These are phyloP conservation scores for Oxystoma pomonae DNA, from an alignment of 2,888 invertebrate genomes.

Conservation along the genomic window DNA sequence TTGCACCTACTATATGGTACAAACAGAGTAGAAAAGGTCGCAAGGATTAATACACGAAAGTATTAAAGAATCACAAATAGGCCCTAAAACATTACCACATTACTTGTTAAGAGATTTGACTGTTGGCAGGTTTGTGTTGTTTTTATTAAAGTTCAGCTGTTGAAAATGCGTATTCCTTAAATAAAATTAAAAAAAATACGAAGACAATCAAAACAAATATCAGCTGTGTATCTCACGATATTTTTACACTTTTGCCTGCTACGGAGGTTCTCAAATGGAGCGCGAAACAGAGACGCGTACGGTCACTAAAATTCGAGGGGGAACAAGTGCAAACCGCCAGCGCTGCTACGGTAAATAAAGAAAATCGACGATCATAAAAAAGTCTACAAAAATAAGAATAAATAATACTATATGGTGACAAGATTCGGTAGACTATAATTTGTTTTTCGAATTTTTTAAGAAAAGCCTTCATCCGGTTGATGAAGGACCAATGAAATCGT, in stretches of 20 bases:
- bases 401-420: neutral
- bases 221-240: no score
- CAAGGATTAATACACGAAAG: neutral
- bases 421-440: no score
- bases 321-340: no score
- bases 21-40: neutral
- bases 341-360: neutral
- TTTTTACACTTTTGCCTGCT: no score
- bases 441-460: neutral
- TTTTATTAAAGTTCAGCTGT: neutral
- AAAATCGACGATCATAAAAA: neutral
- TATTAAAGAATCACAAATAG: neutral
- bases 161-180: neutral
- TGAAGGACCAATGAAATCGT: neutral
- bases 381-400: neutral
- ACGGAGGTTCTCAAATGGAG: no score
- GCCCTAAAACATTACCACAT: neutral
- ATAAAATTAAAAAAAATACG: neutral
- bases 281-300: no score
- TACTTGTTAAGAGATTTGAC: neutral
- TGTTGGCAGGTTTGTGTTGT: neutral
- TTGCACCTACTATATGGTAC: no score
- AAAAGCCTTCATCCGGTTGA: conserved; percentile 1
- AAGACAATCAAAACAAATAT: neutral
- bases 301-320: no score